phyloP scores from a whole-genome alignment of 1,140 invertebrate species.

The Caenorhabditis tropicalis region DNA sequence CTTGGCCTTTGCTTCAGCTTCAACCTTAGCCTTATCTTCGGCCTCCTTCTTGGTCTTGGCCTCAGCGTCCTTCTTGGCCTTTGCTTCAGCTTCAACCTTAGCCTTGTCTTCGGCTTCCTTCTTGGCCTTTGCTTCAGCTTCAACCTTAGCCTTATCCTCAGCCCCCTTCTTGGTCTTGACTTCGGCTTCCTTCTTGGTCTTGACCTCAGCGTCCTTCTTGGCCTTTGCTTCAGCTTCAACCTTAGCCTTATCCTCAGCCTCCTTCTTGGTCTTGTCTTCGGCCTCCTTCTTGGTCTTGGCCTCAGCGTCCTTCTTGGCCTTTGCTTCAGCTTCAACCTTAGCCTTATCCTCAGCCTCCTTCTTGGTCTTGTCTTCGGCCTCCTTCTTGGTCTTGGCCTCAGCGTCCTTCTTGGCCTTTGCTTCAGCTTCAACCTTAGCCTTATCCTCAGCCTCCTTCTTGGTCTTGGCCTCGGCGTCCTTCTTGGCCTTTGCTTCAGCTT shows the following conservation, averaged over 20 bases:
- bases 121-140: slow-evolving; percentile 15
- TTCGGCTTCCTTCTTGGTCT: not conserved
- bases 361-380: not conserved
- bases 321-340: not conserved
- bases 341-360: not conserved
- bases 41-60: slow-evolving; percentile 25
- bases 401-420: slow-evolving; percentile 30
- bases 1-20: slow-evolving; percentile 17
- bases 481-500: slow-evolving; percentile 33
- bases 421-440: not conserved
- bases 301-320: slow-evolving; percentile 9
- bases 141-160: slow-evolving; percentile 17
- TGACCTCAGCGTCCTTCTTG: slow-evolving; percentile 17
- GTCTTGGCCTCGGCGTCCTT: slow-evolving; percentile 31
- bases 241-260: slow-evolving; percentile 15
- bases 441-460: slow-evolving; percentile 14
- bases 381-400: slow-evolving; percentile 34
- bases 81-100: not conserved
- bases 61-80: not conserved
- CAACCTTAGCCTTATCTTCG: not conserved
- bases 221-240: slow-evolving; percentile 9
- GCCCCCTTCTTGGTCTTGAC: slow-evolving; percentile 41
- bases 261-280: slow-evolving; percentile 2
- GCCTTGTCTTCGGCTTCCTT: slow-evolving; percentile 28
- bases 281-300: slow-evolving; percentile 25